phyloP scores from a whole-genome alignment of 2,888 invertebrate genomes.

The Germaria angustata region DNA sequence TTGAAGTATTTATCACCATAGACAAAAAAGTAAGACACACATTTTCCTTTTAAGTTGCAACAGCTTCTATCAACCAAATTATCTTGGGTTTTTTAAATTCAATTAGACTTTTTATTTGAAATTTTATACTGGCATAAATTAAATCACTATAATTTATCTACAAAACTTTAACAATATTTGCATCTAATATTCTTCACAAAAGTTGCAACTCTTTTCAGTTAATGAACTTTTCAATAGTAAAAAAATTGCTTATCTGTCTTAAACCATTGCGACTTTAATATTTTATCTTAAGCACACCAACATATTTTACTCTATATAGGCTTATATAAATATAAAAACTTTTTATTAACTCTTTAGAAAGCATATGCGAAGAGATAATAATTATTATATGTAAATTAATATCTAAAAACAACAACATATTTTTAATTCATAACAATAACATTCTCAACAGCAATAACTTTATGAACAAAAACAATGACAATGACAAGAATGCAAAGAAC shows the following conservation, averaged over 20 bases:
- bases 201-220: not conserved
- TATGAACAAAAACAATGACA: not conserved
- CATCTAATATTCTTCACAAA: too few species aligned
- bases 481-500: not conserved
- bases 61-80: too few species aligned
- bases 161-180: not conserved
- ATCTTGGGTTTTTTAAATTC: too few species aligned
- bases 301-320: too few species aligned
- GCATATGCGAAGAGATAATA: not conserved
- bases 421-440: not conserved
- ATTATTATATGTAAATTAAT: not conserved
- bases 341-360: conserved; percentile 8
- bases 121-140: too few species aligned
- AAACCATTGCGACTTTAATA: not conserved
- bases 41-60: too few species aligned
- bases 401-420: not conserved
- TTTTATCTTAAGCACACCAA: not conserved
- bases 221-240: not conserved
- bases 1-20: too few species aligned
- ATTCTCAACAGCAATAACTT: not conserved
- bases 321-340: not conserved
- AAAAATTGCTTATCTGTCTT: not conserved
- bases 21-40: too few species aligned
- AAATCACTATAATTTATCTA: too few species aligned
- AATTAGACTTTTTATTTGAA: too few species aligned